Evolutionary conservation across 2,888 invertebrate species (phyloP), one percentile per base, ranked within the genome.

Genomic region (Belgica antarctica): DNA sequence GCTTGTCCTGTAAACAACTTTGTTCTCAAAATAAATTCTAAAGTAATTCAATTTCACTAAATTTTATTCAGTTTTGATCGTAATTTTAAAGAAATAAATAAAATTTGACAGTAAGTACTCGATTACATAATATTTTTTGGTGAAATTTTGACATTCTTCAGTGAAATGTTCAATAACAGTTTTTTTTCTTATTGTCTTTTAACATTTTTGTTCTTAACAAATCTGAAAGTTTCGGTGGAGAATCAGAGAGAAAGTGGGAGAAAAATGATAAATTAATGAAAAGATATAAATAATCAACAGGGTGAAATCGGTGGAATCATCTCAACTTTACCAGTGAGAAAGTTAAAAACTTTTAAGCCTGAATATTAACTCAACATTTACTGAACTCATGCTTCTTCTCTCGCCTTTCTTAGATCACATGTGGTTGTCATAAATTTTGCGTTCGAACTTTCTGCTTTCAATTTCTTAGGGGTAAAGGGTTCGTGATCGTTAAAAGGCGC

Each of bases 121-220:
- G 15, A 34, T 34, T 34, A 12, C n/a, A 12, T 12, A 41, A 10
- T 41, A 41, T 7, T 10, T n/a, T n/a, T 41, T 41, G 41, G 41
- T 41, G 41, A 41, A 41, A 41, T 41, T 41, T 41, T 41, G 41
- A 41, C 41, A n/a, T n/a, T n/a, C n/a, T n/a, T n/a, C n/a, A 10
- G 41, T 41, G 41, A n/a, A n/a, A n/a, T 15, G 41, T 41, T 41
- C 41, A 15, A n/a, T n/a, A 41, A 10, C 41, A 41, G 41, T n/a
- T 41, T 41, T 41, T 41, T 15, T 41, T n/a, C 15, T 41, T 41
- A 10, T 10, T 41, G 41, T 41, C 41, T 41, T 41, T 41, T 5
- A 41, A 5, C 41, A 41, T n/a, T 41, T 41, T 31, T n/a, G 10
- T 2, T 41, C 41, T 5, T 41, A 41, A 41, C 15, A 41, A 41